These are phyloP conservation scores for Nebria salina DNA, from an alignment of 2,888 invertebrate species.

Conservation along the genomic window DNA sequence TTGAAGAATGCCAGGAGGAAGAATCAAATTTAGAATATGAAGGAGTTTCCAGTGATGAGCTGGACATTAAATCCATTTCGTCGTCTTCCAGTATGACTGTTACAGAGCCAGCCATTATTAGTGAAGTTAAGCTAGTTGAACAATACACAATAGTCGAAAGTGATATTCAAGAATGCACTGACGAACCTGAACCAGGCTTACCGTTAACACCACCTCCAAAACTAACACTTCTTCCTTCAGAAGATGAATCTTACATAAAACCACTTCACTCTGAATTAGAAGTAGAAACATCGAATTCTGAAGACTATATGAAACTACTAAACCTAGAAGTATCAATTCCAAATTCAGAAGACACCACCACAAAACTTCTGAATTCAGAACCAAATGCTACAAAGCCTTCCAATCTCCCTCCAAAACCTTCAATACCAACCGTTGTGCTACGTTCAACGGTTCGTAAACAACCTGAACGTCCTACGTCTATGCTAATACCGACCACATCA, in stretches of 20 bases:
- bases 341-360: not conserved
- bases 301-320: not conserved
- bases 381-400: not conserved
- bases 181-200: not conserved
- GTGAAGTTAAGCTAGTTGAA: not conserved
- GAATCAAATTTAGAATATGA: slow-evolving; percentile 11
- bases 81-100: not conserved
- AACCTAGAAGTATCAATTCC: not conserved
- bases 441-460: not conserved
- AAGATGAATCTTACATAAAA: slow-evolving; percentile 31
- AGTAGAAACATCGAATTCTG: not conserved
- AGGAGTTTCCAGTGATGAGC: slow-evolving; percentile 25
- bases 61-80: not conserved
- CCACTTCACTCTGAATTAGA: slow-evolving; percentile 20
- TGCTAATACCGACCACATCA: slow-evolving; percentile 20
- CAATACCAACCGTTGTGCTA: not conserved
- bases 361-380: not conserved
- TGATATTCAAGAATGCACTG: not conserved
- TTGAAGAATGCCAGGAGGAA: slow-evolving; percentile 16
- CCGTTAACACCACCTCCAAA: slow-evolving; percentile 58
- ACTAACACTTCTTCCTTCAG: slow-evolving; percentile 23
- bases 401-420: not conserved
- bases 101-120: not conserved
- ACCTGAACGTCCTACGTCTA: slow-evolving; percentile 18
- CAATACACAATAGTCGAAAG: not conserved